phyloP scores from a whole-genome alignment of 2,888 invertebrate species.

The Archaeoteleia sp. region DNA sequence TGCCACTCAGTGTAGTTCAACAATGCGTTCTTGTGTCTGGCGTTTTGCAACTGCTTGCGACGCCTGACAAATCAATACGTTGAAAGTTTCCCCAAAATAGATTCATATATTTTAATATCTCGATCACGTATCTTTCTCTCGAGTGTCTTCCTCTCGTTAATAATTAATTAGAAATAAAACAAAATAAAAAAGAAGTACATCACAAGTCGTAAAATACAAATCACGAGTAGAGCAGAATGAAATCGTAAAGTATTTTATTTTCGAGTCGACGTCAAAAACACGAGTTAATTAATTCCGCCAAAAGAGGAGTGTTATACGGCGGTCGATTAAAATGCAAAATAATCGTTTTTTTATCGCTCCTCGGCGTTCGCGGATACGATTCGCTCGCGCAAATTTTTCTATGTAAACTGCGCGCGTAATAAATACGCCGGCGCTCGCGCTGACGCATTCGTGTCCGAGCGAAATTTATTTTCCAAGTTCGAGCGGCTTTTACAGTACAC shows the following conservation, averaged over 20 bases:
- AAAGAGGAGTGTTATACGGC: neutral
- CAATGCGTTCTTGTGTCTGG: too few species aligned
- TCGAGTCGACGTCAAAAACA: conserved; percentile 12
- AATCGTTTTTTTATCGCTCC: conserved; percentile 6
- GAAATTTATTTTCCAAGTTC: conserved; percentile 4
- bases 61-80: too few species aligned
- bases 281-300: conserved; percentile 6
- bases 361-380: neutral
- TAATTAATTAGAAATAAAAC: neutral
- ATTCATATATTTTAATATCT: too few species aligned
- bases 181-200: neutral
- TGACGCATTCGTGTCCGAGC: neutral
- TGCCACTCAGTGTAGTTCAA: too few species aligned
- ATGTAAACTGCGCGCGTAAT: conserved; percentile 8
- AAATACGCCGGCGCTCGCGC: conserved; percentile 5
- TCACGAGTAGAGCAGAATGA: neutral
- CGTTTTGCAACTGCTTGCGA: too few species aligned
- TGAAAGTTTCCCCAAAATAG: too few species aligned
- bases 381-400: neutral
- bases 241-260: conserved; percentile 3
- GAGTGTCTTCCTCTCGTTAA: neutral
- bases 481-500: conserved; percentile 1
- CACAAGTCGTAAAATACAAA: neutral
- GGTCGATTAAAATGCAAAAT: conserved; percentile 14
- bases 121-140: neutral